Conservation (phyloP, 2,888 invertebrate species). For the Desoria tigrina region DNA sequence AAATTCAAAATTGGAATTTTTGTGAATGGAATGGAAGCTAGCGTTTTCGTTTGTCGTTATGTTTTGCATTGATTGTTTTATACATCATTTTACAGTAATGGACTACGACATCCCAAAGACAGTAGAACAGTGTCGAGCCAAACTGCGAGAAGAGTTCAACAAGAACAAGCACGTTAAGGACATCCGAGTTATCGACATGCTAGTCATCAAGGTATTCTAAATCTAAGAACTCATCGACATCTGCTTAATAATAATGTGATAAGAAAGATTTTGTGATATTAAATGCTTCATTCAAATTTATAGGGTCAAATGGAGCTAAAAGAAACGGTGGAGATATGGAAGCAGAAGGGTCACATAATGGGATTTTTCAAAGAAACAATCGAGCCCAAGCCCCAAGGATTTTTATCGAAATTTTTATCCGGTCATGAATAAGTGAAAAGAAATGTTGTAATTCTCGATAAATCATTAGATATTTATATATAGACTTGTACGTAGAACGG, state of each 20-base stretch:
- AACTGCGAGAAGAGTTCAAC: conserved; percentile 75
- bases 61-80: no score
- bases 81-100: conserved; percentile 69
- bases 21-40: no score
- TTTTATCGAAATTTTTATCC: conserved; percentile 83
- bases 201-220: conserved; percentile 82
- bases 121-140: conserved; percentile 68
- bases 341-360: conserved; percentile 87
- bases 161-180: conserved; percentile 78
- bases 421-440: conserved; percentile 57
- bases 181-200: conserved; percentile 84
- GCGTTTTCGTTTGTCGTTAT: no score
- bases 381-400: conserved; percentile 84
- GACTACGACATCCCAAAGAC: conserved; percentile 80
- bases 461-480: no score
- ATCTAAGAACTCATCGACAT: conserved; percentile 10
- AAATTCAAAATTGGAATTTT: no score
- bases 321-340: conserved; percentile 83
- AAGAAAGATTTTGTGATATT: conserved; percentile 5
- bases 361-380: conserved; percentile 79
- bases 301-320: conserved; percentile 94
- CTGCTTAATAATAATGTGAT: not conserved
- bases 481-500: no score
- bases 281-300: conserved; percentile 1
- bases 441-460: not conserved